These are phyloP conservation scores for Rhagonycha lutea DNA, from an alignment of 2,888 invertebrate genomes.

Conservation along the genomic window DNA sequence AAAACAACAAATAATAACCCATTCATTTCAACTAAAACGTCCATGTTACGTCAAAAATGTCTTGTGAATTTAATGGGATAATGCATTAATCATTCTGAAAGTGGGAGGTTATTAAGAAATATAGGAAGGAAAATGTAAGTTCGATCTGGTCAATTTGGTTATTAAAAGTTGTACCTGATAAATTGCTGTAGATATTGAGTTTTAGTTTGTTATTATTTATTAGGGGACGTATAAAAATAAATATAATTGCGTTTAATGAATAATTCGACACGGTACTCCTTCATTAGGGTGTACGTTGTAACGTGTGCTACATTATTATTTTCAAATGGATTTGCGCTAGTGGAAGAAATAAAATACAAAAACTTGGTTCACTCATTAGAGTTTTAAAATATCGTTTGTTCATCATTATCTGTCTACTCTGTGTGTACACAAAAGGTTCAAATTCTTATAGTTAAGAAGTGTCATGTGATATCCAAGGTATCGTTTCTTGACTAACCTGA, in stretches of 20 bases:
- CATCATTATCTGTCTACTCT: constrained; percentile 1
- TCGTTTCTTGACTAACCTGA: constrained; percentile 35
- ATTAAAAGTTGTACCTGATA: neutral
- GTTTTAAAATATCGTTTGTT: constrained; percentile 7
- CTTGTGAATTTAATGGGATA: neutral
- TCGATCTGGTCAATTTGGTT: neutral
- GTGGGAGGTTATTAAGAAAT: neutral
- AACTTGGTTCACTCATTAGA: neutral
- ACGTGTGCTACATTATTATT: constrained; percentile 12
- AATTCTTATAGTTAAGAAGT: constrained; percentile 38
- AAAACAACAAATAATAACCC: neutral
- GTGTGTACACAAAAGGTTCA: constrained; percentile 25
- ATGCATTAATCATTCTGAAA: neutral
- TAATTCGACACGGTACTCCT: neutral
- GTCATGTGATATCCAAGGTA: constrained; percentile 35
- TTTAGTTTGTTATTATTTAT: neutral
- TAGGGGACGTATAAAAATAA: neutral
- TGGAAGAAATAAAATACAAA: neutral
- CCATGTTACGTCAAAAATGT: neutral
- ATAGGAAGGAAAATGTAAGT: neutral
- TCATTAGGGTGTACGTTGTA: neutral
- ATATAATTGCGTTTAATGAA: neutral
- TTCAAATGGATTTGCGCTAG: neutral
- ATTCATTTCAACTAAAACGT: neutral
- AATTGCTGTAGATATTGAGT: neutral